These are phyloP conservation scores for Amitus sp. DNA, from an alignment of 2,888 invertebrate species.

Conservation along the genomic window DNA sequence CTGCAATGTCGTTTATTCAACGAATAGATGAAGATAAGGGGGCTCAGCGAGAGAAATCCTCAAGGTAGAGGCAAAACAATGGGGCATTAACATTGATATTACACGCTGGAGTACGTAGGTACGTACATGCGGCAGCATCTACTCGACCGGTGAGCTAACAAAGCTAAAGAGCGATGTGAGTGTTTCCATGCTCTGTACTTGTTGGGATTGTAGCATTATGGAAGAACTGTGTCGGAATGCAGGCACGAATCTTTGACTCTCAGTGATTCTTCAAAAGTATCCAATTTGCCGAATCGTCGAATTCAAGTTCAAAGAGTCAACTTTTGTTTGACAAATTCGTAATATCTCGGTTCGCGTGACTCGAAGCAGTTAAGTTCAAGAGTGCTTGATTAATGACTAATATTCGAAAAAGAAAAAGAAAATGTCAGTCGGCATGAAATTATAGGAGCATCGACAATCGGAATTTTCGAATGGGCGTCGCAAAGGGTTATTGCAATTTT, in stretches of 20 bases:
- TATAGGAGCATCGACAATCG: not conserved
- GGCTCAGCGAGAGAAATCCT: conserved; percentile 33
- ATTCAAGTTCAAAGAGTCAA: not conserved
- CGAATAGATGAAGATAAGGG: conserved; percentile 35
- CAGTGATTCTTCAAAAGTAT: conserved; percentile 14
- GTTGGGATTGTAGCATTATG: conserved; percentile 15
- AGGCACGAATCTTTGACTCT: conserved; percentile 12
- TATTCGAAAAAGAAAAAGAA: not conserved
- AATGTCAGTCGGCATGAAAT: not conserved
- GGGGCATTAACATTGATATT: conserved; percentile 46
- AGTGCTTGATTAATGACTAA: not conserved
- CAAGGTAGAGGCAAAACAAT: conserved; percentile 42
- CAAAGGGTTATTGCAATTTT: not conserved
- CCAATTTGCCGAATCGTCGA: conserved; percentile 10
- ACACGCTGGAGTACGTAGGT: conserved; percentile 25
- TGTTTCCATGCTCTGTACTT: conserved; percentile 14
- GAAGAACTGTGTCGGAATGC: conserved; percentile 13
- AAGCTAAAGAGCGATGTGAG: conserved; percentile 27
- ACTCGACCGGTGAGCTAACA: conserved; percentile 35
- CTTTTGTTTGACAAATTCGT: too few relatives aligned
- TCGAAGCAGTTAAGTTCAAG: not conserved
- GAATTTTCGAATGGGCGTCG: not conserved
- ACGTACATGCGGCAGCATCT: conserved; percentile 28
- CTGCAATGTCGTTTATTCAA: conserved; percentile 36
- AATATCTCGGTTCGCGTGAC: not conserved